phyloP scores from a whole-genome alignment of 2,113 vertebrate species.

The Apodemus speciosus region DNA sequence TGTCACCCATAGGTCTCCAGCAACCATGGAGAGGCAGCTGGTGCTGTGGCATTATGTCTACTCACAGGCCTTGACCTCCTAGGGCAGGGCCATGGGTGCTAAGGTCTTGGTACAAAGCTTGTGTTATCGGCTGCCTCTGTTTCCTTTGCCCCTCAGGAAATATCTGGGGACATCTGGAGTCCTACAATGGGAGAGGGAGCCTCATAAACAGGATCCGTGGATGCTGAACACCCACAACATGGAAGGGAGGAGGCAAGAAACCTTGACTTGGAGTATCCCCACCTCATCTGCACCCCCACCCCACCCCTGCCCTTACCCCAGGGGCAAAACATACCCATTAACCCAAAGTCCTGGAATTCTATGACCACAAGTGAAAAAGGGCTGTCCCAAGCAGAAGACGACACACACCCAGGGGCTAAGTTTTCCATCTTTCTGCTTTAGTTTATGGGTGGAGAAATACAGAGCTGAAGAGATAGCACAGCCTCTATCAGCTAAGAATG shows the following conservation, averaged over 20 bases:
- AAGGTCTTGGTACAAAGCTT: not conserved
- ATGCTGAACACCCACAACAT: too few species aligned
- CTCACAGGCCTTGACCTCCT: not conserved
- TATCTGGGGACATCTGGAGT: not conserved
- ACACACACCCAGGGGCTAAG: not conserved
- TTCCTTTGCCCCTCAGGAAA: not conserved
- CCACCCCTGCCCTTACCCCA: not conserved
- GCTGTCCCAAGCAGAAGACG: not conserved
- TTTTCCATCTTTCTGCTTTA: not conserved
- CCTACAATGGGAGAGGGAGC: not conserved
- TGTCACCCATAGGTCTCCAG: not conserved
- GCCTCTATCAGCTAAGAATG: not conserved
- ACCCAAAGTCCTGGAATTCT: not conserved
- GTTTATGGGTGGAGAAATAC: not conserved
- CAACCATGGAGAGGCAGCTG: not conserved
- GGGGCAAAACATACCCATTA: not conserved
- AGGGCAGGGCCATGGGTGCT: not conserved
- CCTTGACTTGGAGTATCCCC: not conserved
- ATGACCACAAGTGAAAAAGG: not conserved
- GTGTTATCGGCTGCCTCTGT: not conserved
- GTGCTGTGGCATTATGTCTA: not conserved
- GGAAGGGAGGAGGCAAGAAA: too few species aligned
- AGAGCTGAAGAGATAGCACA: not conserved
- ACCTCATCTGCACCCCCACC: not conserved
- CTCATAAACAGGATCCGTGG: not conserved